Percentiles rank a stretch among this genome's conserved stretches.
Evolutionary conservation across 1,140 invertebrate genomes (phyloP).

Genomic region (Sycobia sp.): DNA sequence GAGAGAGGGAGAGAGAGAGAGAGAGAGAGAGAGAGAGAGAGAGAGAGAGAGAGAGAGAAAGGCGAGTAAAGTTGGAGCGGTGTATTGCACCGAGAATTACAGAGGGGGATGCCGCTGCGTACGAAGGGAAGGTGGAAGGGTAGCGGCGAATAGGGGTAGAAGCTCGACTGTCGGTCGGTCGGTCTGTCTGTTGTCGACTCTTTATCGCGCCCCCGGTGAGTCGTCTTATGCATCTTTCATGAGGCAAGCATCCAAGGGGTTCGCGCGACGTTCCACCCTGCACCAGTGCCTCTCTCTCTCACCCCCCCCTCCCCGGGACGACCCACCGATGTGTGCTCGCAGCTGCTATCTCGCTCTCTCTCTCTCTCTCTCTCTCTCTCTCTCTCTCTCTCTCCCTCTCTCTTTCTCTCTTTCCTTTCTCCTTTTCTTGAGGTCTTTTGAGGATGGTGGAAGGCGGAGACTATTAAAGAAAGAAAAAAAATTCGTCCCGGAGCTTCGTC

Average conservation of each 20-base stretch:
- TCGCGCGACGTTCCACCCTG: conserved; percentile 46
- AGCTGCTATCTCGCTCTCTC: conserved; percentile 16
- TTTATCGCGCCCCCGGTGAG: conserved; percentile 64
- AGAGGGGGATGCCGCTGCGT: conserved; percentile 28
- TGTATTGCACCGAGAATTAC: conserved; percentile 59
- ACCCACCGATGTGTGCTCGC: neutral
- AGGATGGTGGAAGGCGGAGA: no score
- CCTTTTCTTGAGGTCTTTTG: no score
- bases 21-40: neutral
- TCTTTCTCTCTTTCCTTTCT: neutral
- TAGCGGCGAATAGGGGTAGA: no score
- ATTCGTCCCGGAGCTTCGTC: no score
- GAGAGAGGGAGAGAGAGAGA: neutral
- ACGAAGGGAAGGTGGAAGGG: conserved; percentile 39
- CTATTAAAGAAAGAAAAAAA: no score
- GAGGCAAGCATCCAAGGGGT: conserved; percentile 61
- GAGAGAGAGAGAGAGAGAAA: conserved; percentile 33
- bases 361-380: conserved; percentile 10
- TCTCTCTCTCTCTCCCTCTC: conserved; percentile 1
- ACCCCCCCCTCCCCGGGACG: neutral
- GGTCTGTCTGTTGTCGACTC: conserved; percentile 65
- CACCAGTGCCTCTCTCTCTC: conserved; percentile 38
- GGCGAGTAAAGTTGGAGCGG: conserved; percentile 12
- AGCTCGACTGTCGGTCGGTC: conserved; percentile 60
- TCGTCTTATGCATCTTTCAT: conserved; percentile 65